Base-by-base conservation (phyloP, 1,140 invertebrate species). In the Bombus confusus region DNA sequence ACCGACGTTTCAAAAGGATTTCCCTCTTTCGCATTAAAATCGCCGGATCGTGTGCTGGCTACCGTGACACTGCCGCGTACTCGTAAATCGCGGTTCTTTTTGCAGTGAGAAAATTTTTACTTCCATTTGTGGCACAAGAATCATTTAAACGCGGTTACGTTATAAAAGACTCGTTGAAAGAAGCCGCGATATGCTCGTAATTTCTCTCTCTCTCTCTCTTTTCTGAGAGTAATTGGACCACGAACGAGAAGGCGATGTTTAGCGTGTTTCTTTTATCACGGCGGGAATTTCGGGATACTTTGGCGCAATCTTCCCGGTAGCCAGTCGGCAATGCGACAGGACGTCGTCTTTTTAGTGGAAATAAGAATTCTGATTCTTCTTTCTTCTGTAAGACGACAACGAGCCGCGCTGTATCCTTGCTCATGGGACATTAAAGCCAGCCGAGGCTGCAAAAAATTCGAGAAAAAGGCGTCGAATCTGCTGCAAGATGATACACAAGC, bases 261-360 rank as follows among this genome's bases (percentile, higher is more conserved):
- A 52, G 2, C 69, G 15, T 52, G n/a, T 80, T 64, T 41, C 83
- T 85, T 80, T 74, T 59, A 85, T 85, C 43, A 57, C n/a, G 59
- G 18, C 37, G 18, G 28, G 34, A 85, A 85, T 80, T 71, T 59
- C 66, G 15, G 12, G 25, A 79, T 68, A 84, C 76, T 80, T 72
- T 15, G 74, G n/a, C 43, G 52, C 76, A 84, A 84, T 84, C 52
- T 80, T 47, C 37, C 2, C 6, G 5, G 28, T 28, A 34, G 57
- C 2, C 34, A 25, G 25, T n/a, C 18, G 5, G 22, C 73, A 34
- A 57, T 43, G 6, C 28, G 22, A 31, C 34, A 13, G 28, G 37
- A 43, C n/a, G 31, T 34, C 28, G 72, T 25, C 25, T 43, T 37
- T 41, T 66, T n/a, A n/a, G 34, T 37, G 25, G 28, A 83, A 66